A percentile compares a stretch with the other conserved stretches of the same genome.
Evolutionary conservation across 1,140 invertebrate genomes (phyloP).

Genomic region (Trichomalopsis sarcophagae): DNA sequence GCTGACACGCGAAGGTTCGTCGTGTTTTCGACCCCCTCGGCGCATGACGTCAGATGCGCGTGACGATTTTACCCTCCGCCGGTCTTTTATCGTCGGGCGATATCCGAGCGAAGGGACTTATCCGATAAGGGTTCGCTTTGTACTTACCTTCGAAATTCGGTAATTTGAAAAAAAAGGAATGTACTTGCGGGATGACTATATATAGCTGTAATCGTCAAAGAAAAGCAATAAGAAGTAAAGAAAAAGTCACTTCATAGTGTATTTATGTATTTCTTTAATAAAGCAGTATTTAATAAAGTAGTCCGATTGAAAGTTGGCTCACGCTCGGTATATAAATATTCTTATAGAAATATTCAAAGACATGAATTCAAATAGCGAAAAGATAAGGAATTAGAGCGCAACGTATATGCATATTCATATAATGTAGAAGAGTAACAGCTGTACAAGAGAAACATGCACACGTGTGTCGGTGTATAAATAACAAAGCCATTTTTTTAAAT

Average conservation of each 20-base stretch:
- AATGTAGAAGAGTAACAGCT: constrained; percentile 17
- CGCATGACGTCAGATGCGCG: constrained; percentile 15
- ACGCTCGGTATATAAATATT: constrained; percentile 1
- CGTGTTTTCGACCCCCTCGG: background rate
- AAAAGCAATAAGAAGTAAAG: background rate
- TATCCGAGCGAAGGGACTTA: background rate
- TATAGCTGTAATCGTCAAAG: too few relatives aligned
- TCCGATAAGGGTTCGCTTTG: too few relatives aligned
- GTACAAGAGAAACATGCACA: constrained; percentile 9
- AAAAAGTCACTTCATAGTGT: background rate
- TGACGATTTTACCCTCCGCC: background rate
- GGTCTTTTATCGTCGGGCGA: background rate
- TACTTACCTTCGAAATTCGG: too few relatives aligned
- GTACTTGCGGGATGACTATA: too few relatives aligned
- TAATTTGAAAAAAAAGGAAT: too few relatives aligned
- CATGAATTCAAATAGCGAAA: background rate
- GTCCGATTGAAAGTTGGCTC: background rate
- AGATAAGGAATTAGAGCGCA: background rate
- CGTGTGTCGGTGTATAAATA: constrained; percentile 1
- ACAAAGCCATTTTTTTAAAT: background rate
- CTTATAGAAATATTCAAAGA: background rate
- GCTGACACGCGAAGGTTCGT: background rate
- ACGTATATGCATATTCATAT: background rate
- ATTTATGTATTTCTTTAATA: constrained; percentile 26
- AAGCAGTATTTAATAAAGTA: background rate